Base-by-base conservation (phyloP, 2,113 vertebrate species). In the Mellivora capensis region DNA sequence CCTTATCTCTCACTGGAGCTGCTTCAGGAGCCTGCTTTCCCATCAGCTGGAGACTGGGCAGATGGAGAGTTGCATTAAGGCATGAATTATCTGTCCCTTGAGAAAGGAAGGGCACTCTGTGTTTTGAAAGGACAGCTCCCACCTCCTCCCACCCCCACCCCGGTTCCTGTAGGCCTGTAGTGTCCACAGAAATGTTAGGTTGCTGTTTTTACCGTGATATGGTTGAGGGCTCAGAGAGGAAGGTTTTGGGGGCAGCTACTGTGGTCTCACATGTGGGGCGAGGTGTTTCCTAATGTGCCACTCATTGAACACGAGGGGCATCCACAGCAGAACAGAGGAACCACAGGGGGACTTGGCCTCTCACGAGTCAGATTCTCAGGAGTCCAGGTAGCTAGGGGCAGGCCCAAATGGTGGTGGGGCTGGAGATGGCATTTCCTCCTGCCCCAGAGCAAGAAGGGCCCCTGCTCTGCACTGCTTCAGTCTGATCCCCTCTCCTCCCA, bases 1-100 rank as follows among this genome's bases (percentile, higher is more conserved):
- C 93, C 64, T 96, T 96, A 97, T 97, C 94, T 85, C 82, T 97
- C 29, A 0, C 49, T 21, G 37, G 82, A 39, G 76, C 93, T 93
- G 93, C 85, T 84, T 44, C 1, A 0, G 77, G 64, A 88, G 64
- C 20, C 62, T 54, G 74, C 54, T 72, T 69, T 93, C 67, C 90
- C 87, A 79, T 88, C 87, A 87, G 57, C 93, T 52, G 61, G 74
- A 87, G 90, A 42, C 71, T 13, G 67, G 67, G 77, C 72, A 82
- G 82, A 82, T 39, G 95, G 94, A 93, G 59, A 42, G 76, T 5
- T 87, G 84, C 90, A 93, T 90, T 87, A 93, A 88, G 97, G 81
- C 71, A 34, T 14, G 82, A 95, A 82, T 97, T 72, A 93, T 72
- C 91, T 90, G 71, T 91, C 93, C 88, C 77, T 34, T 6, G 77